Evolutionary conservation across 1,140 invertebrate genomes (phyloP), one percentile per base, ranked within the genome.

Genomic region (Andrena cerasifolii): DNA sequence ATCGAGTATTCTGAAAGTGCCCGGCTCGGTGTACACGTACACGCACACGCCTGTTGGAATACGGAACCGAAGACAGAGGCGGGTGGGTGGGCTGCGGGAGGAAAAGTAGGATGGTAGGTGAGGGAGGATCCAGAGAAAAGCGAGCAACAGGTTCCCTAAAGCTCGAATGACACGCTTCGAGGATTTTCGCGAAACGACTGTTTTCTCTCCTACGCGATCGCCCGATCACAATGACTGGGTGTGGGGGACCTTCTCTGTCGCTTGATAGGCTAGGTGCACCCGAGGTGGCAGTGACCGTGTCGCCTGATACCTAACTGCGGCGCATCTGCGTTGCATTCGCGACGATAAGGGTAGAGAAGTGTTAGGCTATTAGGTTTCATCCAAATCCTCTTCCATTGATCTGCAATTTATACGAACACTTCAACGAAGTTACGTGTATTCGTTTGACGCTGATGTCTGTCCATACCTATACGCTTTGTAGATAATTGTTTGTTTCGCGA

Each of bases 61-160:
- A 43, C 36, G 49, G 53, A 75, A 43, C n/a, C 36, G 72, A 75
- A 79, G 78, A 66, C 75, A 75, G 72, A 72, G 40, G 40, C 24
- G 51, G 51, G 47, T 40, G 49, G 53, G n/a, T n/a, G n/a, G n/a
- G n/a, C n/a, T 12, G 73, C 31, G 21, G 33, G 68, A 51, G 54
- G 49, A 54, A 68, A 62, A 66, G 73, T 67, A 45, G 68, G 68
- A 58, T 62, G 58, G 76, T 54, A 77, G 74, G 76, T 51, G 58
- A 72, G 58, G 54, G 43, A 36, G 40, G 72, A 79, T 67, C 54
- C 62, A 63, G 61, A 82, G 70, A 78, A 67, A 86, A 54, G 18
- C 54, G 84, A 78, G 89, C 89, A 90, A 90, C 89, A 90, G 89
- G 89, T 90, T 80, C 63, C 80, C 85, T 79, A 87, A 89, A 88